phyloP scores from a whole-genome alignment of 2,797 vertebrate species.

The Notolepis coatsorum region DNA sequence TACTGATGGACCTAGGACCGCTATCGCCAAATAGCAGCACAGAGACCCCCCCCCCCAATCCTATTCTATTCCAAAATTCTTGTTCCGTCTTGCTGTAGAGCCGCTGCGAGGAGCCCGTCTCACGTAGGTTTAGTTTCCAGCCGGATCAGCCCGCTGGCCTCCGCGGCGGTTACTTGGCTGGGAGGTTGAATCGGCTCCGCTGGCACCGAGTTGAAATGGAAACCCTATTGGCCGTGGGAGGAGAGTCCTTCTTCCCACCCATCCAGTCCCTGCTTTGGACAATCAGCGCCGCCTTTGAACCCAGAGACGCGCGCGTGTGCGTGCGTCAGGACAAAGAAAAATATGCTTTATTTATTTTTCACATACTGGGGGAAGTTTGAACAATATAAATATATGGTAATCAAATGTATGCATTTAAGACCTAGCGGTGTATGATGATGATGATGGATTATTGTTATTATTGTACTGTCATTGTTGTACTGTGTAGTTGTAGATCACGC shows the following conservation, averaged over 20 bases:
- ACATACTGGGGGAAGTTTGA: constrained; percentile 15
- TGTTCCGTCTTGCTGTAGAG: constrained; percentile 27
- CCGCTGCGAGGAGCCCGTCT: too few species aligned
- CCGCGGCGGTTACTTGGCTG: not conserved
- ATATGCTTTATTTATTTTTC: constrained; percentile 66
- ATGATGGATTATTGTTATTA: constrained; percentile 23
- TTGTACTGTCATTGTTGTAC: constrained; percentile 33
- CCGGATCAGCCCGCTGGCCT: not conserved
- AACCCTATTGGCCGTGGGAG: not conserved
- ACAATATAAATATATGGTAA: constrained; percentile 36
- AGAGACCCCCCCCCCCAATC: not conserved
- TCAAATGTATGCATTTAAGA: constrained; percentile 61
- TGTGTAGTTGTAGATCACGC: constrained; percentile 51
- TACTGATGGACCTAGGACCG: constrained; percentile 64
- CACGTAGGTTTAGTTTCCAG: not conserved
- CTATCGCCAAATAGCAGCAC: constrained; percentile 65
- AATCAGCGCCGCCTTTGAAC: constrained; percentile 62
- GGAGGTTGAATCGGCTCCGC: not conserved
- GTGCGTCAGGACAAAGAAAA: constrained; percentile 19
- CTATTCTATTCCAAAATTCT: constrained; percentile 18
- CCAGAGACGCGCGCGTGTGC: not conserved
- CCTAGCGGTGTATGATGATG: constrained; percentile 10
- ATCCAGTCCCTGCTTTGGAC: constrained; percentile 58
- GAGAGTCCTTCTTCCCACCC: not conserved
- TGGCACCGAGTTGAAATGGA: not conserved